A percentile compares a stretch with the other conserved stretches of the same genome.
Evolutionary conservation across 1,140 invertebrate genomes (phyloP).

Genomic region (Lordiphosa mommai): DNA sequence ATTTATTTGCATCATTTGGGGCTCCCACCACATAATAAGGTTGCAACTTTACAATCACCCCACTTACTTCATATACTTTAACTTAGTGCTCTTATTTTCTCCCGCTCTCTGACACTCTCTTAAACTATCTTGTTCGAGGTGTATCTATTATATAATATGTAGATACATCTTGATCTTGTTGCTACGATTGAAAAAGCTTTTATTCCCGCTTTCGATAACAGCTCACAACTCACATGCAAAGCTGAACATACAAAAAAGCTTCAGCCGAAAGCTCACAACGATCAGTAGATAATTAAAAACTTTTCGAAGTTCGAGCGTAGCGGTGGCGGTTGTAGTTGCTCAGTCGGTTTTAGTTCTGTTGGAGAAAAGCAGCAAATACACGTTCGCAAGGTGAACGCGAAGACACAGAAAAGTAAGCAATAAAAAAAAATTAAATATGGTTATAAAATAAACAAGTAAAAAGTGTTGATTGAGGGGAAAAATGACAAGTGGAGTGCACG

Average conservation of each 20-base stretch:
- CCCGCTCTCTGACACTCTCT: not conserved
- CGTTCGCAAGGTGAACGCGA: constrained; percentile 66
- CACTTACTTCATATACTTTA: constrained; percentile 2
- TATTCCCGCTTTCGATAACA: constrained; percentile 32
- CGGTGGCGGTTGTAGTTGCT: constrained; percentile 27
- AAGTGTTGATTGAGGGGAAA: not conserved
- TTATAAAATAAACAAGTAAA: constrained; percentile 7
- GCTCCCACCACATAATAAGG: too few species aligned
- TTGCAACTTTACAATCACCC: not conserved
- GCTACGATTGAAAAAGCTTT: constrained; percentile 16
- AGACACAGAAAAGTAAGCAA: constrained; percentile 63
- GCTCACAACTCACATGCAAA: constrained; percentile 44
- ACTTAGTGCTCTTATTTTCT: too few species aligned
- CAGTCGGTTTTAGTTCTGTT: constrained; percentile 70
- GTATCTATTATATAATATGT: too few species aligned
- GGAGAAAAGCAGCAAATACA: constrained; percentile 57
- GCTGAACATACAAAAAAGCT: constrained; percentile 33
- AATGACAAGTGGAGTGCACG: not conserved
- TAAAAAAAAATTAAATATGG: constrained; percentile 20
- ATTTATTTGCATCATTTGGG: too few species aligned
- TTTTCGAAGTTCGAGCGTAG: constrained; percentile 63
- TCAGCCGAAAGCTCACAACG: constrained; percentile 34
- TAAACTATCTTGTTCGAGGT: not conserved
- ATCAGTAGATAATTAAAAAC: constrained; percentile 21
- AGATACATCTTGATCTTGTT: too few species aligned